These are phyloP conservation scores for Adelosebastes latens DNA, from an alignment of 2,797 vertebrate species.

Conservation along the genomic window DNA sequence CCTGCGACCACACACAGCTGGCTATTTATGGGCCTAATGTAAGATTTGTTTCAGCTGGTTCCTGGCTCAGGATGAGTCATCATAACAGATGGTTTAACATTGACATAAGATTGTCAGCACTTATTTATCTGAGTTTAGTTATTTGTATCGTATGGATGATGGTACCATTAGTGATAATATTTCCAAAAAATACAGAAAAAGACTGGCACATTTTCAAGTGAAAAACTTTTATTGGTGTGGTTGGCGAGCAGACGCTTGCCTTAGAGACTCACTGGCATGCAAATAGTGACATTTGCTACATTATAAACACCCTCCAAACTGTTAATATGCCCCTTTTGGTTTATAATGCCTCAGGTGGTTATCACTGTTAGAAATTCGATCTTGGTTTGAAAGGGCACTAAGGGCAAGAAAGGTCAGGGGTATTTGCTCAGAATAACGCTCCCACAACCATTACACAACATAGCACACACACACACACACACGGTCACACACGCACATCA, in stretches of 20 bases:
- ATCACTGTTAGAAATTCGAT: slow-evolving; percentile 51
- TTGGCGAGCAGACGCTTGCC: not conserved
- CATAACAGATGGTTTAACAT: not conserved
- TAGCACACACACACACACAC: not conserved
- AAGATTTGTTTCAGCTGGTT: not conserved
- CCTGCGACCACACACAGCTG: not conserved
- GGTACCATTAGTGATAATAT: not conserved
- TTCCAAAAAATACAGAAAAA: not conserved
- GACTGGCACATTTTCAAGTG: not conserved
- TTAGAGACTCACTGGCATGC: slow-evolving; percentile 35
- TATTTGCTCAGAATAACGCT: slow-evolving; percentile 53
- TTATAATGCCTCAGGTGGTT: slow-evolving; percentile 58
- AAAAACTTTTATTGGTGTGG: not conserved
- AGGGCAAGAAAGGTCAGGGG: slow-evolving; percentile 60
- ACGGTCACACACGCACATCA: not conserved
- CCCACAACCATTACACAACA: slow-evolving; percentile 6
- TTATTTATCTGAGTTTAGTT: not conserved
- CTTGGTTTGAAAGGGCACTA: slow-evolving; percentile 57
- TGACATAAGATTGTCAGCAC: slow-evolving; percentile 1
- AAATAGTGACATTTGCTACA: slow-evolving; percentile 66
- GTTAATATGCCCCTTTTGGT: slow-evolving; percentile 47
- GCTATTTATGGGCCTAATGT: not conserved
- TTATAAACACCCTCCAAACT: slow-evolving; percentile 51
- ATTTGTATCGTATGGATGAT: slow-evolving; percentile 2
- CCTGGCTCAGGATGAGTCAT: slow-evolving; percentile 4